These are phyloP conservation scores for Paedocypris sp. DNA, from an alignment of 2,113 vertebrate genomes.

Conservation along the genomic window DNA sequence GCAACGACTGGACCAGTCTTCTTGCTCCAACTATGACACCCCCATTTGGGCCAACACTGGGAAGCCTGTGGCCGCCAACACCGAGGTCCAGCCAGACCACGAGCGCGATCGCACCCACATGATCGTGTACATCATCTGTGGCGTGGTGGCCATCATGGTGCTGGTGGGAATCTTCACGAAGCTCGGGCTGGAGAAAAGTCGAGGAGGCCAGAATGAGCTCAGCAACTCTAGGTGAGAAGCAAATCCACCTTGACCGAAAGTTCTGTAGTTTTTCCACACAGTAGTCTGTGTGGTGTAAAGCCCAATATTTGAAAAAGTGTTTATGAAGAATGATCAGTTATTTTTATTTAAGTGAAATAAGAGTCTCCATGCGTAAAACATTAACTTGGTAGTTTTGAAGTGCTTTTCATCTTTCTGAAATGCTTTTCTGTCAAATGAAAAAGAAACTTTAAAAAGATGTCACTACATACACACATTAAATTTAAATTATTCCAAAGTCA, in stretches of 20 bases:
- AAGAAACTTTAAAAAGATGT: no score
- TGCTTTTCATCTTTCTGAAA: no score
- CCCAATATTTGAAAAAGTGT: no score
- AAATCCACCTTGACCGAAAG: background rate
- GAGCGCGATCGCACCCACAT: constrained; percentile 78
- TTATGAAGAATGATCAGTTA: no score
- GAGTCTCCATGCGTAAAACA: no score
- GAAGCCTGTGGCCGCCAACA: constrained; percentile 68
- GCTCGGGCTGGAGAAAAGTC: constrained; percentile 77
- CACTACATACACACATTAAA: no score
- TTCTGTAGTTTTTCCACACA: no score
- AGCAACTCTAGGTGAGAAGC: constrained; percentile 76
- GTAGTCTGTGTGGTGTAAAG: no score
- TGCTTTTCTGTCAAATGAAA: no score
- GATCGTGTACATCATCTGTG: constrained; percentile 89
- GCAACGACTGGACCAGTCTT: constrained; percentile 79
- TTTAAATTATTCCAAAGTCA: no score
- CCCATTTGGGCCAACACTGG: constrained; percentile 85
- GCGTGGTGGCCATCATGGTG: constrained; percentile 86
- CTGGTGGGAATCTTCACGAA: constrained; percentile 87
- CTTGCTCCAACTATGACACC: constrained; percentile 86
- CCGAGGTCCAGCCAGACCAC: constrained; percentile 64
- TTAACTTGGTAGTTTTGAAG: no score
- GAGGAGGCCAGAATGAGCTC: constrained; percentile 68
- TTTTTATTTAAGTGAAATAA: no score